Evolutionary conservation across 2,797 vertebrate species (phyloP).

Genomic region (Ceryle rudis): DNA sequence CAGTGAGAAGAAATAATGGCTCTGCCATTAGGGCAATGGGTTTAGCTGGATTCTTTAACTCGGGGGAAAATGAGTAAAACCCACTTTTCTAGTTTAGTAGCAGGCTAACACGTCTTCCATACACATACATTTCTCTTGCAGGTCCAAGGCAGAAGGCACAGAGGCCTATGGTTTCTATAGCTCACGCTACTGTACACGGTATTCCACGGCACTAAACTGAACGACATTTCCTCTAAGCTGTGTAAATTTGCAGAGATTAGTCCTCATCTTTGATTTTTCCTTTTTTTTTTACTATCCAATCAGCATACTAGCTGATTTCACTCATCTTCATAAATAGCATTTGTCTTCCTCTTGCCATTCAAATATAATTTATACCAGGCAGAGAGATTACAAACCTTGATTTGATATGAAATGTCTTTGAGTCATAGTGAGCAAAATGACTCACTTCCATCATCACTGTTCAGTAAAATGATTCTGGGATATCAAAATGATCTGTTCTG

Average conservation of each 20-base stretch:
- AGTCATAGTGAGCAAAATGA: conserved; percentile 53
- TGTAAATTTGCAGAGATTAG: conserved; percentile 42
- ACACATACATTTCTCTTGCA: neutral
- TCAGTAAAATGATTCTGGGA: conserved; percentile 31
- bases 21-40: neutral
- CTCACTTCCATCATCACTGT: conserved; percentile 46
- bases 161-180: neutral
- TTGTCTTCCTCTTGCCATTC: conserved; percentile 67
- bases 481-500: conserved; percentile 51
- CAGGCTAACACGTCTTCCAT: neutral
- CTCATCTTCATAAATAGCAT: conserved; percentile 66
- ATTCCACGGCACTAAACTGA: neutral
- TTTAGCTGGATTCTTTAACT: neutral
- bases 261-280: neutral
- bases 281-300: neutral
- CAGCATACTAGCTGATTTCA: conserved; percentile 46
- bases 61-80: neutral
- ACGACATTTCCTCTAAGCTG: conserved; percentile 16
- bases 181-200: neutral
- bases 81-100: neutral
- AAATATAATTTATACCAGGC: conserved; percentile 61
- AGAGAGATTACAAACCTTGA: conserved; percentile 57
- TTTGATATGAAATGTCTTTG: conserved; percentile 47
- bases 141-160: neutral
- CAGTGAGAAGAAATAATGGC: neutral